Base-by-base conservation (phyloP, 1,140 invertebrate genomes). In the Drosophila burlai region DNA sequence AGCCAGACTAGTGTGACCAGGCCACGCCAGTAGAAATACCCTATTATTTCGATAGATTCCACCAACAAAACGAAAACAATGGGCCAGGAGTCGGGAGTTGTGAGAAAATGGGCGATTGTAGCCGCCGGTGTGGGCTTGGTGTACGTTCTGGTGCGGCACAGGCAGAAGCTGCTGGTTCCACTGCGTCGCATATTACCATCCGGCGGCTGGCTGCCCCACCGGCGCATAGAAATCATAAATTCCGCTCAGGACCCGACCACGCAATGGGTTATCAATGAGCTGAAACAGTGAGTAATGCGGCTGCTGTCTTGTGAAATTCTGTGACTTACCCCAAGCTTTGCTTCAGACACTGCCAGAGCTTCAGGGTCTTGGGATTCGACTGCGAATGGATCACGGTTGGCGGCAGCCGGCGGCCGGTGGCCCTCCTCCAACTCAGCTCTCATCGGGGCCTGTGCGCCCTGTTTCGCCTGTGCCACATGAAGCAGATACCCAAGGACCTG, bases 331-430 rank as follows among this genome's bases (percentile, higher is more conserved):
- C 10, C 21, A 24, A 57, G 13, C 11, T 9, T 21, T 36, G 26
- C 15, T 58, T 6, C 38, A 93, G 92, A 11, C 81, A 93, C 59
- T 93, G 91, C 38, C 55, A 75, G 10, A 43, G 61, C 10, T 92
- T 91, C 42, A 86, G 77, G 24, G 93, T 95, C 24, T 77, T 96
- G 31, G 96, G 96, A 26, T 95, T 96, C 71, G 96, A 96, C 87
- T 96, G 96, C 77, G 96, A 96, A 93, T 96, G 96, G 96, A 94
- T 95, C 1, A 95, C 94, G 4, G 93, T 93, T 38, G 93, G 94
- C 16, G 92, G 93, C 2, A 79, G 74, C 16, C 82, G 94, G 15
- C 83, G 93, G 29, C 94, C 94, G 0, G 93, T 96, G 29, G 95
- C 95, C 0, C 79, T 96, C 2, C 68, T 96, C 4, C 96, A 96